Evolutionary conservation across 2,113 vertebrate genomes (phyloP).

Genomic region (Bufo bufo): DNA sequence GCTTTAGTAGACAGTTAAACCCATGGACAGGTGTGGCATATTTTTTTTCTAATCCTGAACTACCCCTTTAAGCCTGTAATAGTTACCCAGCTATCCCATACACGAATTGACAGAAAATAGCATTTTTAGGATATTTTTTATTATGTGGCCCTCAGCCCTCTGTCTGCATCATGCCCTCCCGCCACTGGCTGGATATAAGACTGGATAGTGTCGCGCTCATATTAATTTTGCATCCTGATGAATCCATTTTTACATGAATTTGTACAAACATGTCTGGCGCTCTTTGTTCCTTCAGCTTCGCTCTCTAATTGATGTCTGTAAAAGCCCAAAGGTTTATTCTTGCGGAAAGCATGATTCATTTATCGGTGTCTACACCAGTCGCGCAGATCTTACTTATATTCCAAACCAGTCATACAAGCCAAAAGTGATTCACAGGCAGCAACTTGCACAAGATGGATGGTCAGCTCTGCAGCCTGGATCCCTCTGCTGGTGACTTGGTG

Average conservation of each 20-base stretch:
- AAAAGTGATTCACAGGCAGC: conserved; percentile 70
- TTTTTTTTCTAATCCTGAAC: background rate
- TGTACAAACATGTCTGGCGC: conserved; percentile 78
- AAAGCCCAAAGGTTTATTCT: conserved; percentile 78
- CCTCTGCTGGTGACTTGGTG: background rate
- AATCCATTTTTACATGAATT: conserved; percentile 76
- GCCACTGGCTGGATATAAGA: conserved; percentile 23
- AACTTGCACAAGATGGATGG: background rate
- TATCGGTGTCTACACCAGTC: conserved; percentile 75
- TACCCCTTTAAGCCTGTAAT: no score
- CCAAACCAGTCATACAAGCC: conserved; percentile 69
- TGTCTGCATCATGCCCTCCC: background rate
- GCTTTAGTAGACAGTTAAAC: no score
- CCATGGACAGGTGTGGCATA: background rate
- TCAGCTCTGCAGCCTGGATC: background rate
- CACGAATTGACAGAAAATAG: background rate
- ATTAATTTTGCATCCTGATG: conserved; percentile 74
- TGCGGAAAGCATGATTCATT: conserved; percentile 80
- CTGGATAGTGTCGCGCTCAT: conserved; percentile 65
- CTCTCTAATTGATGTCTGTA: conserved; percentile 78
- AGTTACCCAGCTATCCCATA: background rate
- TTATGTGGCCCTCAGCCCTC: background rate
- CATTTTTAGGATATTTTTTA: background rate
- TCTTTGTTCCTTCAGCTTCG: conserved; percentile 78
- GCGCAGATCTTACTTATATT: conserved; percentile 71